Percentiles rank a stretch among this genome's conserved stretches.
These are phyloP conservation scores for Myotis brandtii DNA, from an alignment of 2,113 vertebrate genomes.

Conservation along the genomic window DNA sequence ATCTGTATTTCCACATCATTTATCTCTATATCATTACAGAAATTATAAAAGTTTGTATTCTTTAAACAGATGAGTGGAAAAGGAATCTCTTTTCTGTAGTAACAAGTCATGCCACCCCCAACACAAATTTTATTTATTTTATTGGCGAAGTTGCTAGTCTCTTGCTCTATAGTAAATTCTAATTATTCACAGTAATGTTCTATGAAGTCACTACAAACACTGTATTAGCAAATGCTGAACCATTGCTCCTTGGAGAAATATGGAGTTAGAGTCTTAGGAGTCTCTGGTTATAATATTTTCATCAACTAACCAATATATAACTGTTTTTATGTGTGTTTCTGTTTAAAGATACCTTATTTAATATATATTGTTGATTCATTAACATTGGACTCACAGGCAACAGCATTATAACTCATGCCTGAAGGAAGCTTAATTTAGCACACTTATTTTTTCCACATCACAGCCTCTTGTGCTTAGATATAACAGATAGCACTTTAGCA, in stretches of 20 bases:
- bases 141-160: neutral
- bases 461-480: neutral
- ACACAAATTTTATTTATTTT: slow-evolving; percentile 41
- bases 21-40: neutral
- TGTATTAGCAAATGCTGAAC: neutral
- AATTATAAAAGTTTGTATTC: neutral
- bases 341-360: slow-evolving; percentile 20
- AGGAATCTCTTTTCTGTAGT: neutral
- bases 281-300: neutral
- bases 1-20: neutral
- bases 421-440: slow-evolving; percentile 22
- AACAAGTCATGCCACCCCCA: neutral
- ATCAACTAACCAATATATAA: neutral
- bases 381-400: neutral
- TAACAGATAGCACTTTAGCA: neutral
- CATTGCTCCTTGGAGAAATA: neutral
- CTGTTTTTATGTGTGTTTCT: neutral
- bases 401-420: neutral
- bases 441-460: neutral
- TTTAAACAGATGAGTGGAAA: slow-evolving; percentile 26
- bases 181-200: neutral
- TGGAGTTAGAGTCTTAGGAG: neutral
- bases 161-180: neutral
- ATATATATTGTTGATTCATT: neutral
- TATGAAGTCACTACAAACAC: neutral